Evolutionary conservation across 64 coral and sea anemone species (phyloP), one percentile per base, ranked within the genome.

Genomic region (Montipora capricornis): DNA sequence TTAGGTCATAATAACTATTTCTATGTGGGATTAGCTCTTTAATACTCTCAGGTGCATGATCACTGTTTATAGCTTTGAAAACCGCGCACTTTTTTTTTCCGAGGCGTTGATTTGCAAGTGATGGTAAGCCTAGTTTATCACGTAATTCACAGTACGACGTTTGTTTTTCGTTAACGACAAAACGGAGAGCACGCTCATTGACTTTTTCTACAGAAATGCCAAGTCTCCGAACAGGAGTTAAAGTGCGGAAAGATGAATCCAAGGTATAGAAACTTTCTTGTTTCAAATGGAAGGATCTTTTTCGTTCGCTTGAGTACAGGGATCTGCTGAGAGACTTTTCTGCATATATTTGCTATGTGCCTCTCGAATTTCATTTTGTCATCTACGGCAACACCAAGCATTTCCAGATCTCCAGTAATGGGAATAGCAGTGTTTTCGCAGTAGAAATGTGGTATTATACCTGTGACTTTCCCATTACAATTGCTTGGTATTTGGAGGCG

Each of bases 381-480:
- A 2, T 64, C 81, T 10, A 64, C 19, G 12, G 20, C 64, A 7
- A 64, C 57, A 4, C 55, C 45, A 22, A 68, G 37, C 37, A 37
- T 37, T 37, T 37, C 37, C 37, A 37, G 37, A 37, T 37, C 37
- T 48, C 74, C 68, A 74, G 58, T 68, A 73, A 59, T 44, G 24
- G 75, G 64, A 26, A 91, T 91, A 47, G 60, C 57, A 19, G 59
- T 70, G 71, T 52, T 76, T 88, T 88, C 68, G n/a, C 86, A 88
- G 62, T 74, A 76, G 48, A 88, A 88, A 24, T 57, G 12, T 73
- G 59, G 68, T 10, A 48, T 69, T n/a, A 29, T 29, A 47, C 17
- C 44, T 87, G 67, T 70, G 2, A 5, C 46, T 49, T 73, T 47
- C 62, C 37, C 69, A 88, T 51, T 20, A 88, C 62, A 8, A 69